phyloP scores from a whole-genome alignment of 2,113 vertebrate genomes.

The Leucosticte australis region DNA sequence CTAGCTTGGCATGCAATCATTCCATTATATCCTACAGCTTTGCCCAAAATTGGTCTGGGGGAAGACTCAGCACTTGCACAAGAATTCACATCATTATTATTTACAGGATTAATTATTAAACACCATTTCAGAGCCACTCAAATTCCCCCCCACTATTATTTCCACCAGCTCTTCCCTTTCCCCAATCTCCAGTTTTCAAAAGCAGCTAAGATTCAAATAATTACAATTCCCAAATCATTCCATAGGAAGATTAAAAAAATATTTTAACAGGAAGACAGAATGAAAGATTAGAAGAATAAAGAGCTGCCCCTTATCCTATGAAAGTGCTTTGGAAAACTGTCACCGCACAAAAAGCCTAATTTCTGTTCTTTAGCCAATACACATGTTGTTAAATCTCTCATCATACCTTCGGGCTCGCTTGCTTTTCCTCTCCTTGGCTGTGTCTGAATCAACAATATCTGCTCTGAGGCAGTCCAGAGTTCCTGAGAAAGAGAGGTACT shows the following conservation, averaged over 20 bases:
- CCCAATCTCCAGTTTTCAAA: not conserved
- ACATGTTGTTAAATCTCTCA: not conserved
- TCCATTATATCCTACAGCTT: not conserved
- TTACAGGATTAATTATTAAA: not conserved
- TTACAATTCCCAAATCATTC: not conserved
- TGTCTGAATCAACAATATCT: conserved; percentile 97
- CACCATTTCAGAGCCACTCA: not conserved
- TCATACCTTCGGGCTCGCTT: conserved; percentile 87
- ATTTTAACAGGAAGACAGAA: not conserved
- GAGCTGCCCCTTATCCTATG: not conserved
- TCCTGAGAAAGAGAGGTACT: conserved; percentile 95
- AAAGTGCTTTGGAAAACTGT: not conserved
- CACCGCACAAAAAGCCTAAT: not conserved
- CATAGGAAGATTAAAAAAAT: not conserved
- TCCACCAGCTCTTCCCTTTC: not conserved
- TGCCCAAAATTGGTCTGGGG: not conserved
- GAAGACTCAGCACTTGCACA: not conserved
- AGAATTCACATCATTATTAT: not conserved
- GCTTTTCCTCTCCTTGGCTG: conserved; percentile 92
- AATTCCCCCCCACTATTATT: not conserved
- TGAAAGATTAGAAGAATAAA: not conserved
- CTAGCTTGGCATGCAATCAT: not conserved
- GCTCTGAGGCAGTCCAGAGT: conserved; percentile 93
- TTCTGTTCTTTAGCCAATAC: not conserved
- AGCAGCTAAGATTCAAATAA: not conserved